Evolutionary conservation across 1,140 invertebrate genomes (phyloP).

Genomic region (Calephelis nemesis): DNA sequence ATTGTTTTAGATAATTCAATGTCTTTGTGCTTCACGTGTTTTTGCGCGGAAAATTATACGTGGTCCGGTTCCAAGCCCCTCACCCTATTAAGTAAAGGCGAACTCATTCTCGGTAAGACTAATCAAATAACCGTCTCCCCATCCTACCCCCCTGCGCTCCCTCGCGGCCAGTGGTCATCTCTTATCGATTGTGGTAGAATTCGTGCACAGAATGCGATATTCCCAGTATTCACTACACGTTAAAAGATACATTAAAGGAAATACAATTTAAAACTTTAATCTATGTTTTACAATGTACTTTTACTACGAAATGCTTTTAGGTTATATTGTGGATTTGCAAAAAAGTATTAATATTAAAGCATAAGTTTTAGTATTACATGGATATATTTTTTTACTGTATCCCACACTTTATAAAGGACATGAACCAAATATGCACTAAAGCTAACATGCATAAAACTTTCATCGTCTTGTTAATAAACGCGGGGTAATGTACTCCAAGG

Average conservation of each 20-base stretch:
- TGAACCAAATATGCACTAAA: no score
- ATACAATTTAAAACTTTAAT: slow-evolving; percentile 19
- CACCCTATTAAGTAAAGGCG: slow-evolving; percentile 76
- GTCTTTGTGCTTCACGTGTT: slow-evolving; percentile 40
- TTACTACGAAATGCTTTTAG: no score
- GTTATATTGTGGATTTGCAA: no score
- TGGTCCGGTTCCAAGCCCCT: slow-evolving; percentile 71
- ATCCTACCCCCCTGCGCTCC: slow-evolving; percentile 47
- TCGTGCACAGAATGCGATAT: slow-evolving; percentile 78
- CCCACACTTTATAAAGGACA: no score
- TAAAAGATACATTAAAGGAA: slow-evolving; percentile 37
- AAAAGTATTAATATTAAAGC: no score
- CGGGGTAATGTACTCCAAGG: no score
- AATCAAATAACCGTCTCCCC: slow-evolving; percentile 78
- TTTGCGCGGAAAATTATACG: slow-evolving; percentile 67
- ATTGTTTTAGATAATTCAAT: slow-evolving; percentile 36
- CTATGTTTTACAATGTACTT: no score
- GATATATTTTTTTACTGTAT: no score
- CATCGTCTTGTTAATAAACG: no score
- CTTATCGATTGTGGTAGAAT: slow-evolving; percentile 79
- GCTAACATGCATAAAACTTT: no score
- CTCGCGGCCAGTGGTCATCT: slow-evolving; percentile 77
- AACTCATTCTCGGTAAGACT: slow-evolving; percentile 78
- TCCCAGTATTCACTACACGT: slow-evolving; percentile 60
- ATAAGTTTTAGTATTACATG: no score